Evolutionary conservation across 2,113 vertebrate species (phyloP).

Genomic region (Athene noctua): DNA sequence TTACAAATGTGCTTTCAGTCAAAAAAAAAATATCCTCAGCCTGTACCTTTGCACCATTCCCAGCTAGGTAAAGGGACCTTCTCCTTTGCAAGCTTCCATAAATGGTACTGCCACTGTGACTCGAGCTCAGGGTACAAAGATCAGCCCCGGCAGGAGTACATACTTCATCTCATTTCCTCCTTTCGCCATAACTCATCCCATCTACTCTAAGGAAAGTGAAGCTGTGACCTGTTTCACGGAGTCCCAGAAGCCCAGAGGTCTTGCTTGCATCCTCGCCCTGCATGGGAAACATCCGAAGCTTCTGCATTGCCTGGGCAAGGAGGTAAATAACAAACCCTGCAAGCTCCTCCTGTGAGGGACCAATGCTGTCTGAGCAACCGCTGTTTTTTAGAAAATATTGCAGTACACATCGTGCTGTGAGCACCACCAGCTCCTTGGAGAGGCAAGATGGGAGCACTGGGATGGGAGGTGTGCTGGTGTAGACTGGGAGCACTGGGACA

Average conservation of each 20-base stretch:
- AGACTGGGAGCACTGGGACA: background rate
- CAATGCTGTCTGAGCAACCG: background rate
- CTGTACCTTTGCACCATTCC: background rate
- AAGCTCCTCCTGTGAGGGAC: background rate
- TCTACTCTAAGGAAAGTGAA: background rate
- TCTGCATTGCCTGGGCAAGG: background rate
- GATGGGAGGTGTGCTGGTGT: background rate
- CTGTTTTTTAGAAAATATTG: background rate
- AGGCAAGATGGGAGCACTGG: background rate
- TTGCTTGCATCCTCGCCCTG: background rate
- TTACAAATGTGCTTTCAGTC: accelerated
- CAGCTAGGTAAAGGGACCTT: background rate
- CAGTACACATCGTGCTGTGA: background rate
- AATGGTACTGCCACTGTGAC: background rate
- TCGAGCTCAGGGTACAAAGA: background rate
- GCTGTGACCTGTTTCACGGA: background rate
- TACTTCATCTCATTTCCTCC: background rate
- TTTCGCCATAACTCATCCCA: background rate
- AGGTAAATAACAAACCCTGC: background rate
- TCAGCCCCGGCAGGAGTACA: background rate
- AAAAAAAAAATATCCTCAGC: background rate
- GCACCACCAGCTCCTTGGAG: background rate
- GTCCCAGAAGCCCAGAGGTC: background rate
- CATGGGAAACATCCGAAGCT: background rate
- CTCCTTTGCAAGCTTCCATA: accelerated